Conservation (phyloP, 2,797 vertebrate species). For the Notolepis coatsorum region DNA sequence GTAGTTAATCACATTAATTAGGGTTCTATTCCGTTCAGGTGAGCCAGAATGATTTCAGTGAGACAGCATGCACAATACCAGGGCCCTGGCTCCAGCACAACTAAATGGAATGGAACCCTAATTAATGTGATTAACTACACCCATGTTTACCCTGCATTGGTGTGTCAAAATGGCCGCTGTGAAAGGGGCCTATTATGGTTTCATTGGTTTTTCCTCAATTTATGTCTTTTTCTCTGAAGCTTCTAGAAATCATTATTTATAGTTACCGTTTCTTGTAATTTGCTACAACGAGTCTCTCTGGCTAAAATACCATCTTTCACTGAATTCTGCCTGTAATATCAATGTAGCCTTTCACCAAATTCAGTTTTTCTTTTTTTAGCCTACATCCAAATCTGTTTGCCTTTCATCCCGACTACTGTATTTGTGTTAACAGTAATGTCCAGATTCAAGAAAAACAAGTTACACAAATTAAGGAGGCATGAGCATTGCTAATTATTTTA, state of each 20-base stretch:
- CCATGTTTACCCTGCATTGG: too few species aligned
- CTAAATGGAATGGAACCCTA: too few species aligned
- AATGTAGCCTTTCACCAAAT: slow-evolving; percentile 45
- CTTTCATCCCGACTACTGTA: slow-evolving; percentile 48
- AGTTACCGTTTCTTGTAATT: slow-evolving; percentile 3
- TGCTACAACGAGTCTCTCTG: slow-evolving; percentile 33
- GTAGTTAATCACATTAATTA: too few species aligned
- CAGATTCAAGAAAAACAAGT: slow-evolving; percentile 63
- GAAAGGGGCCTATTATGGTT: too few species aligned
- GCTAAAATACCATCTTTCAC: slow-evolving; percentile 33
- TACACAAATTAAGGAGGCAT: slow-evolving; percentile 58
- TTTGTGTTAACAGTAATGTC: slow-evolving; percentile 45
- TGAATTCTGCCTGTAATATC: slow-evolving; percentile 47
- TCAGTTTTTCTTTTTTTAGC: slow-evolving; percentile 32
- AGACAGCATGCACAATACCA: too few species aligned
- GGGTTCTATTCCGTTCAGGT: too few species aligned
- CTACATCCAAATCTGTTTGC: slow-evolving; percentile 41
- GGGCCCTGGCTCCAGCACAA: too few species aligned
- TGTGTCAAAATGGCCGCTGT: too few species aligned
- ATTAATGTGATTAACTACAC: too few species aligned
- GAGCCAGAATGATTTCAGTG: too few species aligned
- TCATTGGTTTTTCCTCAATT: too few species aligned
- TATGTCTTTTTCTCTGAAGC: not conserved
- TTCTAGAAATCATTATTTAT: not conserved
- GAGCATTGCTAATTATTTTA: slow-evolving; percentile 80